A percentile compares a stretch with the other conserved stretches of the same genome.
Evolutionary conservation across 2,797 vertebrate genomes (phyloP).

Genomic region (Champsocephalus esox): DNA sequence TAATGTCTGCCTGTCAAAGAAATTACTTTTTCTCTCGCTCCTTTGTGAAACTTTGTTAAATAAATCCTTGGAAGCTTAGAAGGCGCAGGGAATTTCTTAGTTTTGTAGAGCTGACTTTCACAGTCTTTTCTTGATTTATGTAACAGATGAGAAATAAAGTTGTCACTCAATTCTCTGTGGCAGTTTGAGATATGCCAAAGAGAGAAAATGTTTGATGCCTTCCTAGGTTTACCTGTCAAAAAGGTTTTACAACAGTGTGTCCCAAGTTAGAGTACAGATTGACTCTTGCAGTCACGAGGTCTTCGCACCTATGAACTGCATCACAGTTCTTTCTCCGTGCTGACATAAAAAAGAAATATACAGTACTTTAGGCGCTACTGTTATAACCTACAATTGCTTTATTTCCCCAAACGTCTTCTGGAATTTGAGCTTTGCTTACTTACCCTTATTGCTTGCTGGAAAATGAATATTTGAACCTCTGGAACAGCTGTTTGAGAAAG

Average conservation of each 20-base stretch:
- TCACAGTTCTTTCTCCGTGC: conserved; percentile 36
- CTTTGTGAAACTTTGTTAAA: conserved; percentile 82
- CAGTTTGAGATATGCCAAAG: conserved; percentile 78
- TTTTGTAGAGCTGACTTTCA: conserved; percentile 79
- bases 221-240: conserved; percentile 76
- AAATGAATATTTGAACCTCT: conserved; percentile 53
- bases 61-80: conserved; percentile 77
- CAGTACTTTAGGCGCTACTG: conserved; percentile 49
- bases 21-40: conserved; percentile 81
- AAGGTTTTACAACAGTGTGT: conserved; percentile 71
- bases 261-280: conserved; percentile 61
- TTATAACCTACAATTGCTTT: conserved; percentile 44
- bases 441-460: conserved; percentile 39
- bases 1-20: conserved; percentile 85
- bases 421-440: conserved; percentile 37
- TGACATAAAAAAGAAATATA: conserved; percentile 43
- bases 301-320: conserved; percentile 65
- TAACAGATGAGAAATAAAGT: conserved; percentile 84
- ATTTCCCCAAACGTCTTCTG: conserved; percentile 41
- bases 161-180: conserved; percentile 83
- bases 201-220: conserved; percentile 79
- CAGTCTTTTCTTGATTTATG: conserved; percentile 80
- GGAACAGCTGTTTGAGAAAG: conserved; percentile 43
- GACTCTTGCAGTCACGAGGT: conserved; percentile 60
- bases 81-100: conserved; percentile 79